Conservation (phyloP, 2,113 vertebrate genomes). For the Rhadina sibilatrix region DNA sequence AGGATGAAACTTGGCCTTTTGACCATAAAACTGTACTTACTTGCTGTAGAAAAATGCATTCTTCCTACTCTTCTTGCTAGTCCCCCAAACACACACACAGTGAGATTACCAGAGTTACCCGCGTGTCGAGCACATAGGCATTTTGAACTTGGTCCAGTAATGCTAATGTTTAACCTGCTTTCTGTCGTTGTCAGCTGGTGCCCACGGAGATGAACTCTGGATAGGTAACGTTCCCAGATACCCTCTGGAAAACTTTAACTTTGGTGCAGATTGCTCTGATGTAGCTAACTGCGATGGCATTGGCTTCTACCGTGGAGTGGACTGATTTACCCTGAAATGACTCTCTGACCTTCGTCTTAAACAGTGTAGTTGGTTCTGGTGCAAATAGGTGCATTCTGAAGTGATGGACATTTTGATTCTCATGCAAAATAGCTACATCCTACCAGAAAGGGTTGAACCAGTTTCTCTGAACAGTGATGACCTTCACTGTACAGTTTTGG, state of each 20-base stretch:
- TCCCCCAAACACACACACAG: background rate
- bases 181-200: constrained; percentile 17
- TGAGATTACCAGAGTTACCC: background rate
- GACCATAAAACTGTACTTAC: background rate
- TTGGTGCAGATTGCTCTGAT: constrained; percentile 39
- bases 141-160: constrained; percentile 10
- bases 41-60: background rate
- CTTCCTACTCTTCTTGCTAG: background rate
- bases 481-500: constrained; percentile 75
- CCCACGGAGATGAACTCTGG: constrained; percentile 50
- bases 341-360: constrained; percentile 18
- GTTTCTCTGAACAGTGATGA: constrained; percentile 75
- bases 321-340: constrained; percentile 56
- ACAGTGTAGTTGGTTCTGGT: constrained; percentile 13
- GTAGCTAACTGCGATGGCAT: constrained; percentile 8
- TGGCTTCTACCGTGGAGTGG: constrained; percentile 51
- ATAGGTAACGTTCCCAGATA: constrained; percentile 50
- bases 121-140: accelerated
- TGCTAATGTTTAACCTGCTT: constrained; percentile 27
- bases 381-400: constrained; percentile 32
- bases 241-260: constrained; percentile 53
- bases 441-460: constrained; percentile 67
- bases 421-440: constrained; percentile 51
- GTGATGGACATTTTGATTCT: constrained; percentile 16
- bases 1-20: constrained; percentile 6